Evolutionary conservation across 2,113 vertebrate genomes (phyloP), one percentile per base, ranked within the genome.

Genomic region (Ailuropoda melanoleuca): DNA sequence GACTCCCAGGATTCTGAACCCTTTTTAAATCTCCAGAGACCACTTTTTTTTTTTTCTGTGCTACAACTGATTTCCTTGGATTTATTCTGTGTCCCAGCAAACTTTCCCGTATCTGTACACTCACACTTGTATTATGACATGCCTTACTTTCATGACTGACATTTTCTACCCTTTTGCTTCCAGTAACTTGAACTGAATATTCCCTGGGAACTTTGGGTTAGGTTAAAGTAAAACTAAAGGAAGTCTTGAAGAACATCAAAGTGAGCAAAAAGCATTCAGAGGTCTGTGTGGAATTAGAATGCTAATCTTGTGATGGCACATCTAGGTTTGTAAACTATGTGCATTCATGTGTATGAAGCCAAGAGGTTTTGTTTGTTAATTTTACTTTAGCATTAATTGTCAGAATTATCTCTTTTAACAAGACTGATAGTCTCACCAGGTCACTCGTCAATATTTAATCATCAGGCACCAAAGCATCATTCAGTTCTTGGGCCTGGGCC

Each of bases 361-460:
- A 48, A 15, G 4, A 1, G 15, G 10, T 78, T 78, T 37, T 72
- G 43, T 75, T 85, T 92, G 8, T 50, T 91, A 55, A 89, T 55
- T 94, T 94, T 60, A 39, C 24, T 55, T 96, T 64, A 68, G 21
- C 23, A 95, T 55, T 75, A 26, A 84, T 93, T 62, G 10, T 53
- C 10, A 80, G 4, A 55, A 75, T 93, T 80, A 90, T 2, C 4
- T 86, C 46, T 92, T 5, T 60, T 96, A 53, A 70, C 77, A 66
- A 70, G 46, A 46, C 26, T 58, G 50, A 90, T 81, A 50, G 23
- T 1, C 24, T 93, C 17, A 87, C 8, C 50, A 84, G 83, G 56
- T 64, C 13, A 89, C n/a, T 68, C 93, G 34, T 84, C 55, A 70
- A 64, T 75, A 75, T 50, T 92, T 83, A 96, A 95, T 90, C 55